Evolutionary conservation across 2,113 vertebrate genomes (phyloP).

Genomic region (Dicaeum eximium): DNA sequence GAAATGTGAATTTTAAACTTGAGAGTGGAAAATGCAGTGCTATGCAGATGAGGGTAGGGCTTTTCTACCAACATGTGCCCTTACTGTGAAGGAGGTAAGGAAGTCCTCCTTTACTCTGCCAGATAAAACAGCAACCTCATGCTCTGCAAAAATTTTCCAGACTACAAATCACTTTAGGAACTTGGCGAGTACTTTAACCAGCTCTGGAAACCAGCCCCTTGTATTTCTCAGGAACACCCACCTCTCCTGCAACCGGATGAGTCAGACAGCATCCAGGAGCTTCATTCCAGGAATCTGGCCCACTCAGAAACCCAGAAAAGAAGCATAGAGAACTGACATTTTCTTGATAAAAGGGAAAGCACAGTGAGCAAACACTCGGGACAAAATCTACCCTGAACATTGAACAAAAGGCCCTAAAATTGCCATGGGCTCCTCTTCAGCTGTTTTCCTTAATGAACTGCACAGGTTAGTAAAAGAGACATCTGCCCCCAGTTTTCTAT

Average conservation of each 20-base stretch:
- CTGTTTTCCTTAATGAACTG: neutral
- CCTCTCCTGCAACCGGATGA: neutral
- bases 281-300: neutral
- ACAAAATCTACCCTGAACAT: neutral
- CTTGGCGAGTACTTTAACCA: neutral
- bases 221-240: neutral
- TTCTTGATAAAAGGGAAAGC: neutral
- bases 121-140: neutral
- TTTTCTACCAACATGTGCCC: neutral
- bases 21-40: neutral
- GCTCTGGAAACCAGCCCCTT: neutral
- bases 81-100: neutral
- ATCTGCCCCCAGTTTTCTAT: neutral
- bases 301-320: neutral
- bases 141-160: neutral
- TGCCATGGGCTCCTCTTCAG: neutral
- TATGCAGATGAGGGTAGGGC: neutral
- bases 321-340: neutral
- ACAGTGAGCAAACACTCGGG: neutral
- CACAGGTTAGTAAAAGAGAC: neutral
- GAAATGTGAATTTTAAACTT: neutral
- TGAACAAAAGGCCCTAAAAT: neutral
- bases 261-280: neutral
- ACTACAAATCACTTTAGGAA: neutral
- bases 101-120: neutral